Evolutionary conservation across 1,140 invertebrate genomes (phyloP), one percentile per base, ranked within the genome.

Genomic region (Holcopasites calliopsidis): DNA sequence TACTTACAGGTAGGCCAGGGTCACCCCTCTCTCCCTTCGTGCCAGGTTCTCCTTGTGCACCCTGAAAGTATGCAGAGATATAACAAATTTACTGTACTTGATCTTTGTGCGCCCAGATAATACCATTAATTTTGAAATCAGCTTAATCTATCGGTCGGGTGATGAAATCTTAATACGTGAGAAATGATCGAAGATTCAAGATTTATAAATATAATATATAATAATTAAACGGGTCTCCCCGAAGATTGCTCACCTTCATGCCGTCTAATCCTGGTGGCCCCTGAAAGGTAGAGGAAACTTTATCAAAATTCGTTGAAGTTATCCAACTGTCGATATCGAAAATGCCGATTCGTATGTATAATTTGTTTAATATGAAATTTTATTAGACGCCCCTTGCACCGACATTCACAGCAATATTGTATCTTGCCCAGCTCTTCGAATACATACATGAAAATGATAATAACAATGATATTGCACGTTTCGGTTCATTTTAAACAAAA

Each of bases 1-100:
- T 87, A 95, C 96, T 94, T 95, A 98, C 97, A 88, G 97, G 96
- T 89, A 98, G 92, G 85, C 97, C 97, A 69, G 96, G 96, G 91
- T 98, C 97, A 54, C 97, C 97, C 76, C 97, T 93, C 92, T 98
- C 97, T 76, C 97, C 97, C 92, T 97, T 98, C 81, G 93, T 94
- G 71, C 97, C 97, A 44, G 96, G 95, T 91, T 98, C 97, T 73
- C 97, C 97, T 92, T 97, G 96, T 75, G 96, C 96, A 81, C 97
- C 97, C 96, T 97, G 93, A 76, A 92, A 92, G 85, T 86, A 90
- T 44, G 73, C 83, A 80, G 55, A 66, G 55, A 57, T 47, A 70
- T 82, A 62, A 82, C 80, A 65, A 61, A 54, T 50, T n/a, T n/a
- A 47, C 31, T 76, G 21, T 40, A 18, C 31, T 60, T 18, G n/a